A percentile compares a stretch with the other conserved stretches of the same genome.
phyloP scores from a whole-genome alignment of 2,797 vertebrate genomes.

The Pipistrellus pipistrellus region DNA sequence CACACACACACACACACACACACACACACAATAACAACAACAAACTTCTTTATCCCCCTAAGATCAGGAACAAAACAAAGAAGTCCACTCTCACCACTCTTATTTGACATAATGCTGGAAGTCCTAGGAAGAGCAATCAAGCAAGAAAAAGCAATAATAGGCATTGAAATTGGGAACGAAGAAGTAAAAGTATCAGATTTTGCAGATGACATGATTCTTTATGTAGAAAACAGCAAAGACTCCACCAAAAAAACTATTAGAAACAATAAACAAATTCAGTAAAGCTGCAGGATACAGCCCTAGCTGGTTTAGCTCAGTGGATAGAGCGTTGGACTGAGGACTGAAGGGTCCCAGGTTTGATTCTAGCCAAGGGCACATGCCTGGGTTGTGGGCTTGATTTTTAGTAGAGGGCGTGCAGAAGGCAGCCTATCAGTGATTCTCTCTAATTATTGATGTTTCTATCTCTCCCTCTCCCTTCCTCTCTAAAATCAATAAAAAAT shows the following conservation, averaged over 20 bases:
- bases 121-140: neutral
- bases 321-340: too few species aligned
- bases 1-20: too few species aligned
- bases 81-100: neutral
- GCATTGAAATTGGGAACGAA: neutral
- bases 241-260: neutral
- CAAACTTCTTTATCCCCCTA: neutral
- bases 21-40: too few species aligned
- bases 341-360: too few species aligned
- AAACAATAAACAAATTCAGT: neutral
- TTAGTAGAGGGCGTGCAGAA: too few species aligned
- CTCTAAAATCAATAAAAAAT: too few species aligned
- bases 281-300: neutral
- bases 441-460: too few species aligned
- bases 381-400: too few species aligned
- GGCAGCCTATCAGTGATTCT: too few species aligned
- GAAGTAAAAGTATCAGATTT: neutral
- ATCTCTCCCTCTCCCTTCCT: too few species aligned
- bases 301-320: too few species aligned
- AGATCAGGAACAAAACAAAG: neutral
- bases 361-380: too few species aligned
- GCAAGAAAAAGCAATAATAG: neutral
- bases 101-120: neutral
- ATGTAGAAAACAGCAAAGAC: neutral
- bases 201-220: neutral